Evolutionary conservation across 2,113 vertebrate species (phyloP).

Genomic region (Platichthys stellatus): DNA sequence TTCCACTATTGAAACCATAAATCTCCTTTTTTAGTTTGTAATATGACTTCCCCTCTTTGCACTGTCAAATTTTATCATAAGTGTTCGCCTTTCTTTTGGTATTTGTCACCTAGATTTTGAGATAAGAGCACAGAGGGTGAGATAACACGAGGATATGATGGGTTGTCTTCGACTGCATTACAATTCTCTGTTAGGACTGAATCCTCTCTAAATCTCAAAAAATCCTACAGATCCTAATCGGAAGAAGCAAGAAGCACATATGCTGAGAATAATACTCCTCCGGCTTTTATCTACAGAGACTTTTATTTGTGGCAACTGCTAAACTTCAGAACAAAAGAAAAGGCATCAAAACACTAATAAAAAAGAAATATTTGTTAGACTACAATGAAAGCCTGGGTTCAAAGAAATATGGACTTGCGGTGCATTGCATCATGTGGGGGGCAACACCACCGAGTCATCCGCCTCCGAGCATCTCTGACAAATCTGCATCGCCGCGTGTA

Average conservation of each 20-base stretch:
- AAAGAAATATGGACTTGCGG: slow-evolving; percentile 81
- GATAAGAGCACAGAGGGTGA: slow-evolving; percentile 41
- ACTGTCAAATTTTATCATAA: slow-evolving; percentile 46
- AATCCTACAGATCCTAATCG: slow-evolving; percentile 24
- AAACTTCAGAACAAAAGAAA: slow-evolving; percentile 56
- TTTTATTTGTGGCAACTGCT: slow-evolving; percentile 47
- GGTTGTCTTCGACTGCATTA: slow-evolving; percentile 6
- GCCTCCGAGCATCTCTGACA: slow-evolving; percentile 63
- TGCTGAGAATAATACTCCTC: slow-evolving; percentile 2
- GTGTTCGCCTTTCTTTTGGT: slow-evolving; percentile 13
- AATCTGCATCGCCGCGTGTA: slow-evolving; percentile 56
- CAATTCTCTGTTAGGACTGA: slow-evolving; percentile 12
- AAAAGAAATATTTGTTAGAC: slow-evolving; percentile 72
- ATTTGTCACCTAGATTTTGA: slow-evolving; percentile 29
- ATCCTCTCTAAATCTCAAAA: slow-evolving; percentile 24
- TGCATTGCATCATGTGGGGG: slow-evolving; percentile 82
- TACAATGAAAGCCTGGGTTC: slow-evolving; percentile 80
- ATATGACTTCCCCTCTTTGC: slow-evolving; percentile 39
- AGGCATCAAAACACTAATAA: slow-evolving; percentile 70
- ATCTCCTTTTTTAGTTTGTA: slow-evolving; percentile 4
- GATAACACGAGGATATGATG: slow-evolving; percentile 23
- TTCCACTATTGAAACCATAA: slow-evolving; percentile 3
- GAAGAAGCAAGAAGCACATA: slow-evolving; percentile 5
- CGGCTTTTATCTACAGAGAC: slow-evolving; percentile 34
- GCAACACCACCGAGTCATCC: slow-evolving; percentile 69